Conservation (phyloP, 2,888 invertebrate genomes). For the Pandemis heparana region DNA sequence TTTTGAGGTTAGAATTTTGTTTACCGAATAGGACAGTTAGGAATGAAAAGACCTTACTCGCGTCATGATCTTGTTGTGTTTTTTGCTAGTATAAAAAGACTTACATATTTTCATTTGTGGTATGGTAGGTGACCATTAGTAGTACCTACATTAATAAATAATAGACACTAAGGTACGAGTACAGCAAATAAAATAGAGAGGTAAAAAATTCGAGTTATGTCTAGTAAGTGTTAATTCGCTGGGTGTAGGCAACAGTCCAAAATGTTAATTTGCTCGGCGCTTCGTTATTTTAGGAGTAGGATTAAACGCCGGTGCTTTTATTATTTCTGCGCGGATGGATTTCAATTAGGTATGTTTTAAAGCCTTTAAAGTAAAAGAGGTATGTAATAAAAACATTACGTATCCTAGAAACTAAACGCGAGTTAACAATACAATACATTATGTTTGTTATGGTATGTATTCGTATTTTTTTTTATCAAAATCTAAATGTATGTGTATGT, state of each 20-base stretch:
- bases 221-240: neutral
- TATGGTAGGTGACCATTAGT: no score
- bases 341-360: neutral
- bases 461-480: no score
- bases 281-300: slow-evolving; percentile 13
- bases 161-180: neutral
- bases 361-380: neutral
- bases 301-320: slow-evolving; percentile 9
- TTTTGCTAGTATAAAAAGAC: no score
- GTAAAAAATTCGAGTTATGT: neutral
- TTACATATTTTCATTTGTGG: no score
- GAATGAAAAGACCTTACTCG: no score
- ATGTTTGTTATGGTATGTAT: no score
- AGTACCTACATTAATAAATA: no score
- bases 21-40: no score
- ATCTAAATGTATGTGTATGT: no score
- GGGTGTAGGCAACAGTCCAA: neutral
- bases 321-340: neutral
- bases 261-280: slow-evolving; percentile 13
- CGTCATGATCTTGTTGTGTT: no score
- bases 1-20: no score
- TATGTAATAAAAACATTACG: neutral
- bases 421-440: neutral
- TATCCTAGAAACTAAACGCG: neutral
- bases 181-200: neutral